These are phyloP conservation scores for Oplegnathus fasciatus DNA, from an alignment of 2,113 vertebrate genomes.

Conservation along the genomic window DNA sequence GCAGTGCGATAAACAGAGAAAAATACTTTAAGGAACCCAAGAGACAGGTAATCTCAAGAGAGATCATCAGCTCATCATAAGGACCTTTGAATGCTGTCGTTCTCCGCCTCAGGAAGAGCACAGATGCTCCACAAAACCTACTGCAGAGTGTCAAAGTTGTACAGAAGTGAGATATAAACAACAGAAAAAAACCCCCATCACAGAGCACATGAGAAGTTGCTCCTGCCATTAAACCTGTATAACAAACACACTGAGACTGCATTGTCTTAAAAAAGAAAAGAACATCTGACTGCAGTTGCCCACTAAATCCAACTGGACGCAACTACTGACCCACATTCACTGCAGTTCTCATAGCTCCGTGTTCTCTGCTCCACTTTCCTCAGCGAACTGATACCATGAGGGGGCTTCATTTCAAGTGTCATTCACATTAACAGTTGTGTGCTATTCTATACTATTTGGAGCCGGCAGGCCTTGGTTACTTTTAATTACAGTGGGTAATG, in stretches of 20 bases:
- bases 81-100: constrained; percentile 62
- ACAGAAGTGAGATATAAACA: constrained; percentile 48
- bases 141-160: constrained; percentile 63
- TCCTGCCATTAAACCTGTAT: constrained; percentile 41
- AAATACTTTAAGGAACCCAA: constrained; percentile 66
- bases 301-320: constrained; percentile 18
- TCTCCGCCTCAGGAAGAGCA: constrained; percentile 55
- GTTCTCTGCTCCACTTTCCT: constrained; percentile 46
- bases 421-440: constrained; percentile 75
- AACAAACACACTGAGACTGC: constrained; percentile 2
- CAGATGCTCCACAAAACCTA: constrained; percentile 49
- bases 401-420: constrained; percentile 70
- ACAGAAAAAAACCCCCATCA: constrained; percentile 23
- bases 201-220: constrained; percentile 22
- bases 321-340: constrained; percentile 36
- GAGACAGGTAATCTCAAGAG: constrained; percentile 69
- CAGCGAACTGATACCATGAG: constrained; percentile 40
- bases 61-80: constrained; percentile 74
- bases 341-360: constrained; percentile 2
- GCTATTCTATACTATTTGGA: constrained; percentile 68
- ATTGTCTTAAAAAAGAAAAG: background rate
- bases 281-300: constrained; percentile 23
- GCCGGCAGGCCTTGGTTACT: constrained; percentile 76
- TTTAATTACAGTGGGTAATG: constrained; percentile 85
- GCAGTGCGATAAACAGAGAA: constrained; percentile 61